Conservation (phyloP, 1,140 invertebrate genomes). For the Pseudoatta argentina region DNA sequence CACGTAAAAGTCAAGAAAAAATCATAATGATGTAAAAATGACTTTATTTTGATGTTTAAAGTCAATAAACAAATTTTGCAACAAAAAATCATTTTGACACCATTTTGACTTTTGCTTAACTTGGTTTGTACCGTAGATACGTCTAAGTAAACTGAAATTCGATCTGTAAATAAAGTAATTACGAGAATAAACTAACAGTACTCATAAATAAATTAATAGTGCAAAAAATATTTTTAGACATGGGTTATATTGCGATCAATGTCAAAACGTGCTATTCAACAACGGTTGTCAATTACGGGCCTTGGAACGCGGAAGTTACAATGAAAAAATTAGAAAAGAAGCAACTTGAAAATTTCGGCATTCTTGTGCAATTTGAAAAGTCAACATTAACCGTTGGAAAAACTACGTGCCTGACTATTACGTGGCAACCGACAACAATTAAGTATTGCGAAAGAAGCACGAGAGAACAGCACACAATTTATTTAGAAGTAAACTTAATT, state of each 20-base stretch:
- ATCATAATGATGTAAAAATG: no score
- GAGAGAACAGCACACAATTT: conserved; percentile 73
- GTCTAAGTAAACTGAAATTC: background rate
- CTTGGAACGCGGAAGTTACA: conserved; percentile 73
- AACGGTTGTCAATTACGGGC: conserved; percentile 82
- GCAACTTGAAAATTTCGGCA: conserved; percentile 68
- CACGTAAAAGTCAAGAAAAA: no score
- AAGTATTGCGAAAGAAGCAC: conserved; percentile 68
- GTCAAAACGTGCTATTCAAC: conserved; percentile 74
- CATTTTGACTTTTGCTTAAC: no score
- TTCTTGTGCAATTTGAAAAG: conserved; percentile 77
- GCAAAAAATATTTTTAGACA: conserved; percentile 70
- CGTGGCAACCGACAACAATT: conserved; percentile 73
- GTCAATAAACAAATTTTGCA: no score
- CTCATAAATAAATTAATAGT: background rate
- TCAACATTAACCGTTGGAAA: conserved; percentile 73
- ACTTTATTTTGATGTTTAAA: no score
- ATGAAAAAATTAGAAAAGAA: conserved; percentile 68
- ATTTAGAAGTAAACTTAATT: conserved; percentile 76
- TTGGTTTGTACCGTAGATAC: no score
- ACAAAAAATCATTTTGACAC: no score
- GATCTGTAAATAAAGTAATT: background rate
- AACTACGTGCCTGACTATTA: conserved; percentile 74
- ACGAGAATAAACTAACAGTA: background rate
- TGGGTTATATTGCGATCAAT: conserved; percentile 81